These are phyloP conservation scores for Paramacrobiotus metropolitanus DNA, from an alignment of 1,140 invertebrate genomes.

Conservation along the genomic window DNA sequence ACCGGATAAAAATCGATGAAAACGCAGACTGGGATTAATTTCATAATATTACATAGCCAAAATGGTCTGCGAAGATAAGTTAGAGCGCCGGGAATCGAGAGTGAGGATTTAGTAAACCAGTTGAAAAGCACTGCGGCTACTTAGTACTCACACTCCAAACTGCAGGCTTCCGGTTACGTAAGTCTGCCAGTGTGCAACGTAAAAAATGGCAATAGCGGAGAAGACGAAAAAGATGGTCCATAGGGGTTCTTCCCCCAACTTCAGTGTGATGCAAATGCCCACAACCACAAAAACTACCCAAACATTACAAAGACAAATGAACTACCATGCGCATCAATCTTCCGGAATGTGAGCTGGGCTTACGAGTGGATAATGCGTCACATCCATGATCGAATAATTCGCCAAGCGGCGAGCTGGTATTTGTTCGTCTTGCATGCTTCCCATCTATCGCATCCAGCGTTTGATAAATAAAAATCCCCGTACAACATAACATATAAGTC, in stretches of 20 bases:
- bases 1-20: too few relatives aligned
- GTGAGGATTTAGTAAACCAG: too few relatives aligned
- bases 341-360: too few relatives aligned
- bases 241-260: slow-evolving; percentile 63
- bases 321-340: too few relatives aligned
- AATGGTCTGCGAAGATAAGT: too few relatives aligned
- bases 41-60: too few relatives aligned
- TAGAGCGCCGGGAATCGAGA: too few relatives aligned
- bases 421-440: slow-evolving; percentile 31
- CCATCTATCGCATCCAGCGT: slow-evolving; percentile 67
- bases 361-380: slow-evolving; percentile 24
- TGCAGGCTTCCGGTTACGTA: slow-evolving; percentile 76
- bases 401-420: slow-evolving; percentile 26
- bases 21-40: too few relatives aligned
- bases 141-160: slow-evolving; percentile 63
- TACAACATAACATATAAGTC: slow-evolving; percentile 66
- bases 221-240: slow-evolving; percentile 89
- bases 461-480: slow-evolving; percentile 93
- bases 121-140: too few relatives aligned
- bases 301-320: too few relatives aligned
- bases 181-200: slow-evolving; percentile 96
- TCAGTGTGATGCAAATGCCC: slow-evolving; percentile 68
- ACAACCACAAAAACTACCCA: slow-evolving; percentile 72
- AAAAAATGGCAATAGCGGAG: slow-evolving; percentile 77
- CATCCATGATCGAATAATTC: slow-evolving; percentile 36